Percentiles rank a stretch among this genome's conserved stretches.
These are phyloP conservation scores for Cherax destructor DNA, from an alignment of 1,140 invertebrate genomes.

Conservation along the genomic window DNA sequence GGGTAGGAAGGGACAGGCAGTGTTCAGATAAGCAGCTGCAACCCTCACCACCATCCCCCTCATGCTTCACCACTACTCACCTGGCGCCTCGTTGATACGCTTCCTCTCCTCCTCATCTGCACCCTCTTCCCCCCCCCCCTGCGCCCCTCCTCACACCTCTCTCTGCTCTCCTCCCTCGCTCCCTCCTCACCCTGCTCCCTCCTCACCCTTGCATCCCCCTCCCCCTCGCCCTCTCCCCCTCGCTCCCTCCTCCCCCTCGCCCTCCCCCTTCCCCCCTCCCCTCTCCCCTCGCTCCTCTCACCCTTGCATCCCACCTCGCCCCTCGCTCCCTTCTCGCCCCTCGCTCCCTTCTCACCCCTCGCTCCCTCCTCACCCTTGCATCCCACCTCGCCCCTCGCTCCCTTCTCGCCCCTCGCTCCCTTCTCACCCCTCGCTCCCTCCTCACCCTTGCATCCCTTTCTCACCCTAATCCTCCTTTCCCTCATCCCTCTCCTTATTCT, in stretches of 20 bases:
- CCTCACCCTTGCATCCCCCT: background rate
- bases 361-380: background rate
- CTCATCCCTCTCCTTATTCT: background rate
- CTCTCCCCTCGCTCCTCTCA: background rate
- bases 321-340: background rate
- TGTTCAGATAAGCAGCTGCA: too few species aligned
- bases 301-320: background rate
- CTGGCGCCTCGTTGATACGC: background rate
- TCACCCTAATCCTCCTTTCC: background rate
- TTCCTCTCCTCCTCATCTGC: background rate
- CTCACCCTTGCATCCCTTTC: background rate
- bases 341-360: background rate
- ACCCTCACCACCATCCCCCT: too few species aligned
- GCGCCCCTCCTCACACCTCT: background rate
- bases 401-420: background rate
- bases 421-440: background rate
- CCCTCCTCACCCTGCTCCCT: background rate
- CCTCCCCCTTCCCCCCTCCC: background rate
- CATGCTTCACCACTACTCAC: background rate
- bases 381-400: background rate
- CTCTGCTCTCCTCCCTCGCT: too few species aligned
- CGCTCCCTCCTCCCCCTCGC: background rate
- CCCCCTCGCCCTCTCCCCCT: background rate
- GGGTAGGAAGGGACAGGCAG: too few species aligned
- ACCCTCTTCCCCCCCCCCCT: too few species aligned